Percentiles rank a stretch among this genome's conserved stretches.
phyloP scores from a whole-genome alignment of 2,113 vertebrate species.

The Himantopus leucocephalus region DNA sequence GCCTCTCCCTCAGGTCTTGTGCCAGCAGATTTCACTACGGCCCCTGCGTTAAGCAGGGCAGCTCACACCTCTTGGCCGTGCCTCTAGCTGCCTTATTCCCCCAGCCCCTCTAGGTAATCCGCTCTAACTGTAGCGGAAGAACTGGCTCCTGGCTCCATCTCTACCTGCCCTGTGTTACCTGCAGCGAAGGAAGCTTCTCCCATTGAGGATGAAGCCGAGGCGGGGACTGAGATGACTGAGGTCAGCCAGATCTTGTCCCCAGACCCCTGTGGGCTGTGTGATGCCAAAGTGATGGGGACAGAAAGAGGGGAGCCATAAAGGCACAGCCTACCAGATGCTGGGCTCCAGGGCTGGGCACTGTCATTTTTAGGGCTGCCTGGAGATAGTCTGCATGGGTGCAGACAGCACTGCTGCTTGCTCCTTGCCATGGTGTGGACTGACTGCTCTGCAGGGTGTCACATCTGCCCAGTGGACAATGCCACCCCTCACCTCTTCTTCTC shows the following conservation, averaged over 20 bases:
- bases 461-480: not conserved
- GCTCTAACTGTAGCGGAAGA: not conserved
- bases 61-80: not conserved
- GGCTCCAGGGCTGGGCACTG: not conserved
- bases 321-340: not conserved
- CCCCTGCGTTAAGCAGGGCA: not conserved
- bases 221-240: not conserved
- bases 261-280: not conserved
- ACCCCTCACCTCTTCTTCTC: not conserved
- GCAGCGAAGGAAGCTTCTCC: not conserved
- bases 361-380: not conserved
- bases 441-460: not conserved
- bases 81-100: not conserved
- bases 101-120: not conserved
- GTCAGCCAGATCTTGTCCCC: not conserved
- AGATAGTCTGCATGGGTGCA: not conserved
- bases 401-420: not conserved
- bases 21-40: not conserved
- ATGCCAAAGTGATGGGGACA: not conserved
- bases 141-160: not conserved
- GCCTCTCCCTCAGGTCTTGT: too few relatives aligned
- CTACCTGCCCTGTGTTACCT: not conserved
- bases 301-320: not conserved
- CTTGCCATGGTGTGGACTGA: accelerated
- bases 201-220: not conserved